Base-by-base conservation (phyloP, 2,797 vertebrate species). In the Sylvilagus floridanus region DNA sequence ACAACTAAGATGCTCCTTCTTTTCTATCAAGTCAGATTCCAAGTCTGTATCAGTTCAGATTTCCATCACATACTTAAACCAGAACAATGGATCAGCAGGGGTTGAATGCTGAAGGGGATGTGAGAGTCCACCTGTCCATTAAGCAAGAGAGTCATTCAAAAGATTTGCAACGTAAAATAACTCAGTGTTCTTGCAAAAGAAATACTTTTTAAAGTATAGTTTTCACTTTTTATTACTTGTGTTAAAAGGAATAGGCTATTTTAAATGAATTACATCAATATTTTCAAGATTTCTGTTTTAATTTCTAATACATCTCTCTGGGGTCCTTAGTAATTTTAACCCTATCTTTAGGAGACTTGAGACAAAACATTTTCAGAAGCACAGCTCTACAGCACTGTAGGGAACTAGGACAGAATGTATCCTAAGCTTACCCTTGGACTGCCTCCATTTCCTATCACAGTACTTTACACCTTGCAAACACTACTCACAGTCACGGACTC, bases 251-350 rank as follows among this genome's bases (percentile, higher is more conserved):
- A 75, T 47, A 54, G 79, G 16, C 12, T 72, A 82, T 92, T 91
- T 94, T 86, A 83, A 82, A 65, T 71, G 69, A 90, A 82, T 82
- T 75, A 81, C 77, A 78, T 47, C 30, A 93, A n/a, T 54, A 52
- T 69, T 88, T 84, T 84, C 84, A 78, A 42, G 72, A 63, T 47
- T 17, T 68, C 26, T 82, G 60, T 89, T 91, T 92, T 68, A 69
- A 66, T 82, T 94, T 88, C 32, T 85, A 89, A 50, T 69, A 65
- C 14, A 54, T 8, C 82, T 90, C 22, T 87, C 6, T 90, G 65
- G 22, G 37, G 10, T 93, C 50, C 60, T 73, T 82, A 72, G 57
- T 65, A 84, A 79, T 57, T 92, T 77, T 72, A 54, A 54, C 82
- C 90, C 16, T 87, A 1, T 66, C 87, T 47, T 47, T 90, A 28